A percentile compares a stretch with the other conserved stretches of the same genome.
Evolutionary conservation across 92 coral and sea anemone species (phyloP).

Genomic region (Diadumene lineata): DNA sequence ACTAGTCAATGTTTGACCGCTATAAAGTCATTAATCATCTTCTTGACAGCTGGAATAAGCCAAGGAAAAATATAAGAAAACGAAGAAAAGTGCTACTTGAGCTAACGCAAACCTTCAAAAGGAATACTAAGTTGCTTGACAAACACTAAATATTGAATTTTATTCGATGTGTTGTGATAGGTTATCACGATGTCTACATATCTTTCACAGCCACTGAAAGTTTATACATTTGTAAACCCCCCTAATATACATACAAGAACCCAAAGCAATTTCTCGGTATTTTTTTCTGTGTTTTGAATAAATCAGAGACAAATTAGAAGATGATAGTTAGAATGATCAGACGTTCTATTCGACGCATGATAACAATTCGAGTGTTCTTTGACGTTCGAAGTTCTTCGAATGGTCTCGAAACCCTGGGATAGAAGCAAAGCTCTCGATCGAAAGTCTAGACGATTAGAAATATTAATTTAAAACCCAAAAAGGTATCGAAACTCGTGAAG

Average conservation of each 20-base stretch:
- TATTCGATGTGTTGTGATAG: constrained; percentile 25
- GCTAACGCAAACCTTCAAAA: constrained; percentile 32
- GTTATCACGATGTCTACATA: constrained; percentile 28
- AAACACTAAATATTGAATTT: constrained; percentile 38
- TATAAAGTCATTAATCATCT: constrained; percentile 36
- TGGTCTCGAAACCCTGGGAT: constrained; percentile 16
- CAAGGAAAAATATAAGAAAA: constrained; percentile 1
- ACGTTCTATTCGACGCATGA: constrained; percentile 4
- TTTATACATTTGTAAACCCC: constrained; percentile 22
- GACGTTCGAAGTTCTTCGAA: constrained; percentile 12
- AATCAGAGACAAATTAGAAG: constrained; percentile 17
- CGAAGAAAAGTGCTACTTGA: constrained; percentile 3
- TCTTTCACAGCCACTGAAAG: constrained; percentile 7
- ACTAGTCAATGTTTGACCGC: not conserved
- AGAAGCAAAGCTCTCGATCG: constrained; percentile 4
- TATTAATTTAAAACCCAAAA: constrained; percentile 1
- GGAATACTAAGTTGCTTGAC: constrained; percentile 8
- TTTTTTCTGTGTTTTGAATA: constrained; percentile 15
- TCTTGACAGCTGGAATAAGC: constrained; percentile 42
- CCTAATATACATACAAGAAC: not conserved
- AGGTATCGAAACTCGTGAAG: constrained; percentile 7
- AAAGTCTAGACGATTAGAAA: not conserved
- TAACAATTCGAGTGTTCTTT: not conserved
- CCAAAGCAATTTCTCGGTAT: not conserved
- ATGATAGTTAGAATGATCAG: constrained; percentile 1